Conservation (phyloP, 2,113 vertebrate genomes). For the Motacilla alba region DNA sequence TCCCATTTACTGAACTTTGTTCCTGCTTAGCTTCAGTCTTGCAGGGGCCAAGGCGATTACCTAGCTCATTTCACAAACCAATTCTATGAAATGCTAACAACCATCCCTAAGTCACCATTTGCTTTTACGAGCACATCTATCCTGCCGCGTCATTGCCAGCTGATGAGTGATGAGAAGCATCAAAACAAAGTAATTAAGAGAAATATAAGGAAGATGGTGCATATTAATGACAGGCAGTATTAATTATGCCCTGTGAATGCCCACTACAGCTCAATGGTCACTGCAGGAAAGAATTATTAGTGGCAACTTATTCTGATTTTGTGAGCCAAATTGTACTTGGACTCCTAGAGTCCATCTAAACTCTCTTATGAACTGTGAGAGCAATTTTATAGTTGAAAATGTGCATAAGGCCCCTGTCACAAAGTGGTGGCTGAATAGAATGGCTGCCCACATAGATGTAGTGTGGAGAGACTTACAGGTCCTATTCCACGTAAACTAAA, state of each 20-base stretch:
- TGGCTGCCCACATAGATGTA: accelerated
- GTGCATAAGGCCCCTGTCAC: background rate
- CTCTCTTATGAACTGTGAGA: background rate
- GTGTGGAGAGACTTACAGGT: accelerated
- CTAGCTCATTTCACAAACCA: background rate
- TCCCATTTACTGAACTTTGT: background rate
- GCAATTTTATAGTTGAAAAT: background rate
- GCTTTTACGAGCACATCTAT: background rate
- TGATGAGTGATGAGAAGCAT: background rate
- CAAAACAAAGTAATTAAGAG: background rate
- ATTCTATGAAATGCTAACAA: background rate
- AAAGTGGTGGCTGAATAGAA: background rate
- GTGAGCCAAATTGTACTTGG: background rate
- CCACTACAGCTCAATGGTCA: background rate
- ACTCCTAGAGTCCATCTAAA: background rate
- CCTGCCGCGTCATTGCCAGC: background rate
- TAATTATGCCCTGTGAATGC: background rate
- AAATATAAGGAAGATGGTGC: background rate
- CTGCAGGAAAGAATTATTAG: background rate
- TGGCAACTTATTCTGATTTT: background rate
- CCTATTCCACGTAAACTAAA: accelerated
- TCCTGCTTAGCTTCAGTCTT: background rate
- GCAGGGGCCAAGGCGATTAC: background rate
- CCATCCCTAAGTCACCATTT: background rate
- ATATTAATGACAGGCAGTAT: background rate